phyloP scores from a whole-genome alignment of 2,888 invertebrate genomes.

The Spodoptera exigua region DNA sequence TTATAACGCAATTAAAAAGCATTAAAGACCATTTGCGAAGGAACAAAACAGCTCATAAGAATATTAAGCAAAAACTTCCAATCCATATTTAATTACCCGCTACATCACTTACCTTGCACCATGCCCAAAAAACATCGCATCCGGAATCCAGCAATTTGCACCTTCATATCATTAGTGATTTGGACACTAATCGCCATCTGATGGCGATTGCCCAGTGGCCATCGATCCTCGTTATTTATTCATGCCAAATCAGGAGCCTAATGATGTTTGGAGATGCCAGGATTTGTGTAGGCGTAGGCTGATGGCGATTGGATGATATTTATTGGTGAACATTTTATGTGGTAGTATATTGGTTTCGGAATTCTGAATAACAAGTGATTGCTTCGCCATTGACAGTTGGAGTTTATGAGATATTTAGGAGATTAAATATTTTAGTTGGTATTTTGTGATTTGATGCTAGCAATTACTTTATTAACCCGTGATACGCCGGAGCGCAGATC shows the following conservation, averaged over 20 bases:
- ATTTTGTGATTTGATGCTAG: no score
- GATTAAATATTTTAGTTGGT: background rate
- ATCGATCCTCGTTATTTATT: slow-evolving; percentile 60
- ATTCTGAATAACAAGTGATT: no score
- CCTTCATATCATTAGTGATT: slow-evolving; percentile 67
- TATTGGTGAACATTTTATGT: slow-evolving; percentile 36
- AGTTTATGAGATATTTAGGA: background rate
- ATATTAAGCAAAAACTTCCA: no score
- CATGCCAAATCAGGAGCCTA: slow-evolving; percentile 52
- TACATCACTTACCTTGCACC: slow-evolving; percentile 34
- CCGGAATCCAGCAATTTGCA: slow-evolving; percentile 75
- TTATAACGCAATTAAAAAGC: no score
- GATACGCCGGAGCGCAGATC: no score
- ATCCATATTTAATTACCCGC: background rate
- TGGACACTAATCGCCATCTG: slow-evolving; percentile 73
- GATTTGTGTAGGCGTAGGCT: slow-evolving; percentile 25
- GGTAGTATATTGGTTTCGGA: background rate
- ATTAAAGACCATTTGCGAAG: no score
- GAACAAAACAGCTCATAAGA: no score
- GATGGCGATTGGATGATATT: slow-evolving; percentile 30
- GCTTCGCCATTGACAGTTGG: no score
- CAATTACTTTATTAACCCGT: no score
- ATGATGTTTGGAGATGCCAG: slow-evolving; percentile 49
- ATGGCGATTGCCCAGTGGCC: slow-evolving; percentile 65
- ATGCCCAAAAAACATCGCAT: slow-evolving; percentile 60